phyloP scores from a whole-genome alignment of 2,888 invertebrate species.

The Rhagonycha fulva region DNA sequence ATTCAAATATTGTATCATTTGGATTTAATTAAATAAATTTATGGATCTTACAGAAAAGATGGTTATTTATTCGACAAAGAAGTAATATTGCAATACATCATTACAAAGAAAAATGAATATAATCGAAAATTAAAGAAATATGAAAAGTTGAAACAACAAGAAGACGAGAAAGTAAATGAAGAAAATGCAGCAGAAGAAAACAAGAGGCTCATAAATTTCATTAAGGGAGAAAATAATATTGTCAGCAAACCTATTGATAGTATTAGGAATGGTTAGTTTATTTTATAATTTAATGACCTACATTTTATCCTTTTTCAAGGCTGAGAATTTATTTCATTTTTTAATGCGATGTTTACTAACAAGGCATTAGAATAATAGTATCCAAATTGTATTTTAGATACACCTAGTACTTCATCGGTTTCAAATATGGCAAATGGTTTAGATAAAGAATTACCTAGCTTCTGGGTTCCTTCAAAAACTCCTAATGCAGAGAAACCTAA shows the following conservation, averaged over 20 bases:
- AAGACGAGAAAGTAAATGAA: conserved; percentile 72
- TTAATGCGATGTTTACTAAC: too few species aligned
- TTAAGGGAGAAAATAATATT: conserved; percentile 82
- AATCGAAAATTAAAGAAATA: conserved; percentile 88
- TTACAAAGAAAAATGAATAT: conserved; percentile 92
- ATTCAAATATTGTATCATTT: not conserved
- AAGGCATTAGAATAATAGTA: too few species aligned
- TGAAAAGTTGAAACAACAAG: conserved; percentile 82
- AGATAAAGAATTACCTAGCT: conserved; percentile 86
- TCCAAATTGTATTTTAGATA: conserved; percentile 24
- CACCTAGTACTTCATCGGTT: conserved; percentile 55
- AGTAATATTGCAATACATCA: conserved; percentile 92
- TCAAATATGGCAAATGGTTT: conserved; percentile 77
- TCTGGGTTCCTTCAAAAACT: conserved; percentile 95
- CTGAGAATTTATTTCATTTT: too few species aligned
- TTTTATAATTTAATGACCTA: not conserved
- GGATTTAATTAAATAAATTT: conserved; percentile 20
- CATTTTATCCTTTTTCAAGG: too few species aligned
- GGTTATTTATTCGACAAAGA: conserved; percentile 97
- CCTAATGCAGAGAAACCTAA: conserved; percentile 76
- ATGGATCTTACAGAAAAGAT: conserved; percentile 61
- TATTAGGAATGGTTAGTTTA: conserved; percentile 45
- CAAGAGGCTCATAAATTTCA: conserved; percentile 76
- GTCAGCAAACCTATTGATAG: conserved; percentile 58
- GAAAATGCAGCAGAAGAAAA: conserved; percentile 74